Percentiles rank a stretch among this genome's conserved stretches.
phyloP scores from a whole-genome alignment of 2,888 invertebrate genomes.

The Mycalesis mineus region DNA sequence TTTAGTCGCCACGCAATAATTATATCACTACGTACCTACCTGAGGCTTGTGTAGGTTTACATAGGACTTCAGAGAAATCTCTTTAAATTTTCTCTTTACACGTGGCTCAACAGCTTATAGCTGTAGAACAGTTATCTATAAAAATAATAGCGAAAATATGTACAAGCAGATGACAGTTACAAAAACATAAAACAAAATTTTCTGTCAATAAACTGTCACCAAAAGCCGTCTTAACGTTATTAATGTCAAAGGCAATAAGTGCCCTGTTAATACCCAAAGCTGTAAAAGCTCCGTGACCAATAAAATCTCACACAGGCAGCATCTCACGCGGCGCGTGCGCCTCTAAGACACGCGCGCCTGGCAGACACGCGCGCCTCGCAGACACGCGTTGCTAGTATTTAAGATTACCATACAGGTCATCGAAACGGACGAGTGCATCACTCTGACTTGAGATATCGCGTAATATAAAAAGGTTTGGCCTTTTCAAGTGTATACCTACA shows the following conservation, averaged over 20 bases:
- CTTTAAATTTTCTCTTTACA: too few species aligned
- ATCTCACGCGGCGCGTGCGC: constrained; percentile 23
- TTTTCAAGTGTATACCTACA: too few species aligned
- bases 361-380: constrained; percentile 12
- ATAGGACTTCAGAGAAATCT: neutral
- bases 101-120: too few species aligned
- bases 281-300: constrained; percentile 12
- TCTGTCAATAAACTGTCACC: neutral
- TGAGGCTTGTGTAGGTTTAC: neutral
- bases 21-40: neutral
- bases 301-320: constrained; percentile 3
- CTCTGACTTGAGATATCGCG: too few species aligned
- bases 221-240: neutral
- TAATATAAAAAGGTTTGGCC: too few species aligned
- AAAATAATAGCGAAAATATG: too few species aligned
- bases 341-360: neutral
- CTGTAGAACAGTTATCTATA: too few species aligned
- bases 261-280: neutral
- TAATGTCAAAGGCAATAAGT: neutral
- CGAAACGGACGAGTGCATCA: neutral
- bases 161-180: too few species aligned
- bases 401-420: neutral
- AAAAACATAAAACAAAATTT: neutral
- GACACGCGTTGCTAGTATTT: neutral
- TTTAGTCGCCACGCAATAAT: neutral